These are phyloP conservation scores for Nemotelus pantherinus DNA, from an alignment of 2,888 invertebrate genomes.

Conservation along the genomic window DNA sequence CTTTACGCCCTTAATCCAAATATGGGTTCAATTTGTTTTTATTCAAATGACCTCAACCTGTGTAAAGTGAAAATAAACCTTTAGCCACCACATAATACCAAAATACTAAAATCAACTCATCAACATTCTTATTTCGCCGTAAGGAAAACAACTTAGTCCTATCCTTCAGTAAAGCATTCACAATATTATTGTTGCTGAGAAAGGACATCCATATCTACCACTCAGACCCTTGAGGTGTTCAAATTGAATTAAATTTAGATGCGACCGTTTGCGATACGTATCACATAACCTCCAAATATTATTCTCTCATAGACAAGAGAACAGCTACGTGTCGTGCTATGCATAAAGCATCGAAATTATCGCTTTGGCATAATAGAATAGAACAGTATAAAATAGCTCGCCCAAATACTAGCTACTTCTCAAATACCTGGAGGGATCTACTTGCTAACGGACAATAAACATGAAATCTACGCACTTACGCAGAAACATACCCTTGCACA, in stretches of 20 bases:
- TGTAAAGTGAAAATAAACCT: no score
- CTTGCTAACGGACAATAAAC: constrained; percentile 40
- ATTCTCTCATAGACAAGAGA: neutral
- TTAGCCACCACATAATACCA: no score
- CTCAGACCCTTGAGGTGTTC: constrained; percentile 19
- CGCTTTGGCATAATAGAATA: constrained; percentile 32
- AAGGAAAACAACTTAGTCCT: no score
- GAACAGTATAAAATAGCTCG: constrained; percentile 14
- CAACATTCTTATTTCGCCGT: no score
- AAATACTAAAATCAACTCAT: no score
- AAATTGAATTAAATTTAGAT: constrained; percentile 38
- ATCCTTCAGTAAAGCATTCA: no score
- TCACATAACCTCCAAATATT: neutral
- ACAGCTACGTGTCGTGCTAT: constrained; percentile 20
- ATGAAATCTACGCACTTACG: neutral
- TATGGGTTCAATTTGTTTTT: no score
- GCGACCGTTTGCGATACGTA: constrained; percentile 7
- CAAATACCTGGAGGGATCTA: constrained; percentile 9
- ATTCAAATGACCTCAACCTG: no score
- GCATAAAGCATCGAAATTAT: constrained; percentile 37
- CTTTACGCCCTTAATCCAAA: no score
- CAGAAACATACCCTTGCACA: no score
- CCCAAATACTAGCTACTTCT: neutral
- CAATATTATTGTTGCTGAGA: neutral
- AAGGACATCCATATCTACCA: constrained; percentile 21